These are phyloP conservation scores for Odobenus rosmarus DNA, from an alignment of 2,113 vertebrate genomes.

Conservation along the genomic window DNA sequence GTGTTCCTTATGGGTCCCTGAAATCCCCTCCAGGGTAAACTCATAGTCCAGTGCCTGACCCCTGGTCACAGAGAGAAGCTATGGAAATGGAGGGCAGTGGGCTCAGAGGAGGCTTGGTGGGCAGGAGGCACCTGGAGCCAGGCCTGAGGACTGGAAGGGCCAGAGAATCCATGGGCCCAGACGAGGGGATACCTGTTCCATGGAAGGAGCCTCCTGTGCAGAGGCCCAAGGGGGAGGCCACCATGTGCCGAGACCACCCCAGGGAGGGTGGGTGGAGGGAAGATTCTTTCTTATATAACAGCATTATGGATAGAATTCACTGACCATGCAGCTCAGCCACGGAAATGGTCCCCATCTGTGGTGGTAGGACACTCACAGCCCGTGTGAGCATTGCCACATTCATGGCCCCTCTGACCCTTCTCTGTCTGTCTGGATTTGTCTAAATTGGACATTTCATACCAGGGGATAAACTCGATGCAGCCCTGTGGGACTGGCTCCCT, in stretches of 20 bases:
- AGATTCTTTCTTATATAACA: rapidly evolving
- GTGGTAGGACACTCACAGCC: not conserved
- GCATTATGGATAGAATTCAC: rapidly evolving
- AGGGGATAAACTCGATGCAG: not conserved
- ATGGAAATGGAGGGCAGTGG: not conserved
- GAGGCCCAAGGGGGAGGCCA: not conserved
- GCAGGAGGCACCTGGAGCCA: not conserved
- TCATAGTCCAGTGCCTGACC: not conserved
- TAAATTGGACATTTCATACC: not conserved
- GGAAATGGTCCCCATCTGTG: no score
- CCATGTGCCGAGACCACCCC: rapidly evolving
- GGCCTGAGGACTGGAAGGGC: not conserved
- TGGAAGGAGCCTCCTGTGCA: not conserved
- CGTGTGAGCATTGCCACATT: not conserved
- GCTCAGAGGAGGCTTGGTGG: not conserved
- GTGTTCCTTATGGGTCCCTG: not conserved
- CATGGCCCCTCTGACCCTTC: not conserved
- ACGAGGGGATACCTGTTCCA: no score
- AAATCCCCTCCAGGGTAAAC: not conserved
- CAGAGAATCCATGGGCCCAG: not conserved
- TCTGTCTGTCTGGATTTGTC: not conserved
- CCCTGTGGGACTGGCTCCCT: not conserved
- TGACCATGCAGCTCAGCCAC: not conserved
- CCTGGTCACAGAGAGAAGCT: not conserved
- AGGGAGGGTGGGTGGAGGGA: not conserved